Percentiles rank a stretch among this genome's conserved stretches.
These are phyloP conservation scores for Melanitta fusca DNA, from an alignment of 2,797 vertebrate genomes.

Conservation along the genomic window DNA sequence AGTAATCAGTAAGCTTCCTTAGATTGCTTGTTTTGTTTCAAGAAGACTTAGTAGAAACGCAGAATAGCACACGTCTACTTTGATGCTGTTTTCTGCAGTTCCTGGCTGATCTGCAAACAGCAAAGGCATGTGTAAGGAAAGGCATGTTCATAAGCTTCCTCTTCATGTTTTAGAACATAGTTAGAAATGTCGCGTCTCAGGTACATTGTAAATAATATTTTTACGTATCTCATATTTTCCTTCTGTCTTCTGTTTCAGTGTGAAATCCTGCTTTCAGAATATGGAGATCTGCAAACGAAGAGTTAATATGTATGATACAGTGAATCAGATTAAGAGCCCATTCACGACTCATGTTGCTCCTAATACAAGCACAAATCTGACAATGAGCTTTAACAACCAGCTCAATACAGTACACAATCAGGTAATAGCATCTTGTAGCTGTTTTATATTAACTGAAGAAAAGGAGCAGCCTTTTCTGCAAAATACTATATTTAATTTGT, in stretches of 20 bases:
- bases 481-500: neutral
- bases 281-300: slow-evolving; percentile 99
- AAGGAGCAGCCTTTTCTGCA: neutral
- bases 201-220: neutral
- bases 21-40: neutral
- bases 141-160: neutral
- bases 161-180: neutral
- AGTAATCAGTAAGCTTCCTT: slow-evolving; percentile 91
- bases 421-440: slow-evolving; percentile 76
- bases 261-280: slow-evolving; percentile 98
- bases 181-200: neutral
- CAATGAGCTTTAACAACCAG: slow-evolving; percentile 97
- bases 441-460: neutral
- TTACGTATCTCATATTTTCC: neutral
- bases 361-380: slow-evolving; percentile 94
- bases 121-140: neutral
- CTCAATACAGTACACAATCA: slow-evolving; percentile 93
- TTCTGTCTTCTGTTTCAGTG: slow-evolving; percentile 80
- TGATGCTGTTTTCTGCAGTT: neutral
- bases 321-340: slow-evolving; percentile 90
- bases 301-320: slow-evolving; percentile 93
- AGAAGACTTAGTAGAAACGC: neutral
- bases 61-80: neutral
- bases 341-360: slow-evolving; percentile 90
- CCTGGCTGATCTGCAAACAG: neutral